Base-by-base conservation (phyloP, 2,113 vertebrate species). In the Alectura lathami region DNA sequence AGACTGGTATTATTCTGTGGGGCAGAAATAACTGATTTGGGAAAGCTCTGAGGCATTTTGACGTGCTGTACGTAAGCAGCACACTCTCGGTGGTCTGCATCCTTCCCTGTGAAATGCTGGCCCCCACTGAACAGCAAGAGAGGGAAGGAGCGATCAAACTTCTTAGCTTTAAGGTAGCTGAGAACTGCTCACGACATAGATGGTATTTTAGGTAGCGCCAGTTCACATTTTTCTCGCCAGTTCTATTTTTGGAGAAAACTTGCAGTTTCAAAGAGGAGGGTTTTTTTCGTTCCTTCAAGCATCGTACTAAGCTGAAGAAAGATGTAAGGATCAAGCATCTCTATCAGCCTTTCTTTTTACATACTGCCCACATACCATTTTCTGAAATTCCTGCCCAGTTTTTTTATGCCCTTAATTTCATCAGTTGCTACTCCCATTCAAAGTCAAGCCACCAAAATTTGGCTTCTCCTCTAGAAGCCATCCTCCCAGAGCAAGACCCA, bases 181-280 rank as follows among this genome's bases (percentile, higher is more conserved):
- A 92, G 76, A 51, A 73, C 90, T 86, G 54, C 56, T 92, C 72
- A 90, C 2, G 0, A 75, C 64, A 86, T 3, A 81, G 73, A 70
- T 63, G 15, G 53, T 94, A 94, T 95, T 95, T 94, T 91, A 85
- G 62, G 70, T 87, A 54, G 84, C 91, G 54, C 54, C 78, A 80
- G 69, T 64, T 92, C 67, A 80, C 89, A 54, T 89, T 89, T 93
- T 94, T 95, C 74, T 89, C 85, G 83, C 75, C 47, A 93, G 47
- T 40, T 94, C 94, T 96, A 88, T 94, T 95, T 95, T 91, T 59
- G 80, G 51, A 83, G 73, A 88, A 93, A 88, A 92, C 68, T 81
- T 88, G 91, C 81, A 11, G 23, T 70, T 88, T 95, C 77, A 86
- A 70, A 89, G 42, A 73, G n/a, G 38, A 79, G 53, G 6, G 9